A percentile compares a stretch with the other conserved stretches of the same genome.
Evolutionary conservation across 2,888 invertebrate genomes (phyloP).

Genomic region (Parascotia fuliginaria): DNA sequence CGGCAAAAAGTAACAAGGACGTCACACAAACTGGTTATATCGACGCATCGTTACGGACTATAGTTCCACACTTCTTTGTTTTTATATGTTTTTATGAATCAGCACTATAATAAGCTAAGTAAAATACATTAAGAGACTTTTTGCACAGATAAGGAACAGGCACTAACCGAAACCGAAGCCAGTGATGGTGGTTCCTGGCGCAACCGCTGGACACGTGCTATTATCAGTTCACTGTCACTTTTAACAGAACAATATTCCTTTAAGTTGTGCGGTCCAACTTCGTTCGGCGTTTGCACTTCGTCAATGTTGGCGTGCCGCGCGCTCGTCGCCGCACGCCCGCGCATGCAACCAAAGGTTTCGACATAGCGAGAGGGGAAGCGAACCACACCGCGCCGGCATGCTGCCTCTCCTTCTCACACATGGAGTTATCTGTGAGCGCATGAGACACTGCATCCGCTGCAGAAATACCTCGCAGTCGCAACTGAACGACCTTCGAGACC

Average conservation of each 20-base stretch:
- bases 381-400: slow-evolving; percentile 44
- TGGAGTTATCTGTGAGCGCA: slow-evolving; percentile 13
- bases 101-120: neutral
- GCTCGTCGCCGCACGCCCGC: slow-evolving; percentile 53
- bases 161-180: slow-evolving; percentile 41
- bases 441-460: slow-evolving; percentile 59
- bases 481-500: slow-evolving; percentile 77
- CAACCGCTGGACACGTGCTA: slow-evolving; percentile 33
- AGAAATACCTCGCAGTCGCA: slow-evolving; percentile 52
- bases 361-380: slow-evolving; percentile 69
- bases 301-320: slow-evolving; percentile 47
- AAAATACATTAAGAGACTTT: neutral
- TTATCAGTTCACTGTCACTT: slow-evolving; percentile 73
- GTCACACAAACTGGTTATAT: slow-evolving; percentile 37
- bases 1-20: slow-evolving; percentile 26
- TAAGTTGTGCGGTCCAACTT: slow-evolving; percentile 64
- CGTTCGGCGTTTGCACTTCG: slow-evolving; percentile 55
- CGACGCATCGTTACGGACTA: slow-evolving; percentile 13
- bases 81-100: slow-evolving; percentile 8
- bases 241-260: slow-evolving; percentile 53
- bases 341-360: slow-evolving; percentile 77
- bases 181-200: slow-evolving; percentile 15
- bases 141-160: neutral
- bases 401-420: slow-evolving; percentile 64
- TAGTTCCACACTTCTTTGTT: slow-evolving; percentile 34